Conservation (phyloP, 2,797 vertebrate genomes). For the Chaunax sp. region DNA sequence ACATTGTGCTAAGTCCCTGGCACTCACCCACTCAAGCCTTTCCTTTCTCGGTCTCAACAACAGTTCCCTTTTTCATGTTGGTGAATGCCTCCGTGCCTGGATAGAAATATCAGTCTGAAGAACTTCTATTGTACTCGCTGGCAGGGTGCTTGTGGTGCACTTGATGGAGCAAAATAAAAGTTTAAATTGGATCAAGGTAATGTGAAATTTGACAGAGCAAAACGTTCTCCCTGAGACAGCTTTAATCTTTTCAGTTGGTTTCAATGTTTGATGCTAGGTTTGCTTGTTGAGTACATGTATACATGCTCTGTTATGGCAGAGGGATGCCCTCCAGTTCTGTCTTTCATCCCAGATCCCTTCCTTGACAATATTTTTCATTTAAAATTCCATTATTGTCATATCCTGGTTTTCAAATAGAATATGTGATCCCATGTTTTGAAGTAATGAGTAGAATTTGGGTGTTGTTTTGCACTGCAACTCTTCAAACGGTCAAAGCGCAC, state of each 20-base stretch:
- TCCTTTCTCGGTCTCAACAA: conserved; percentile 17
- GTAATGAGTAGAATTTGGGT: conserved; percentile 3
- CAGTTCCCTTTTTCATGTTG: conserved; percentile 1
- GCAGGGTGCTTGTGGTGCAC: conserved; percentile 50
- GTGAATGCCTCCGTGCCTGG: conserved; percentile 23
- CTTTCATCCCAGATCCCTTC: conserved; percentile 55
- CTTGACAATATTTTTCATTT: conserved; percentile 48
- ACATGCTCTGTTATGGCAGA: conserved; percentile 42
- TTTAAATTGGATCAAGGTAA: conserved; percentile 81
- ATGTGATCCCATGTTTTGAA: conserved; percentile 11
- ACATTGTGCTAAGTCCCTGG: not conserved
- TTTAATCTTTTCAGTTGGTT: conserved; percentile 67
- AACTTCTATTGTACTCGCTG: conserved; percentile 42
- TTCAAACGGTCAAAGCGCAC: not conserved
- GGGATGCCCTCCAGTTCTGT: conserved; percentile 51
- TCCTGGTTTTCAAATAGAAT: conserved; percentile 12
- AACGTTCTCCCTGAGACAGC: conserved; percentile 70
- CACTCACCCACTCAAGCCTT: conserved; percentile 5
- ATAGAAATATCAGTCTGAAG: conserved; percentile 47
- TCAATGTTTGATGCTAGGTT: conserved; percentile 65
- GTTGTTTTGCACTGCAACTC: not conserved
- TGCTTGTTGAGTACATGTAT: conserved; percentile 52
- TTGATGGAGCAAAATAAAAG: conserved; percentile 62
- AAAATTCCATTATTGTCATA: conserved; percentile 49
- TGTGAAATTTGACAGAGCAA: conserved; percentile 75